phyloP scores from a whole-genome alignment of 2,797 vertebrate species.

The Miichthys miiuy region DNA sequence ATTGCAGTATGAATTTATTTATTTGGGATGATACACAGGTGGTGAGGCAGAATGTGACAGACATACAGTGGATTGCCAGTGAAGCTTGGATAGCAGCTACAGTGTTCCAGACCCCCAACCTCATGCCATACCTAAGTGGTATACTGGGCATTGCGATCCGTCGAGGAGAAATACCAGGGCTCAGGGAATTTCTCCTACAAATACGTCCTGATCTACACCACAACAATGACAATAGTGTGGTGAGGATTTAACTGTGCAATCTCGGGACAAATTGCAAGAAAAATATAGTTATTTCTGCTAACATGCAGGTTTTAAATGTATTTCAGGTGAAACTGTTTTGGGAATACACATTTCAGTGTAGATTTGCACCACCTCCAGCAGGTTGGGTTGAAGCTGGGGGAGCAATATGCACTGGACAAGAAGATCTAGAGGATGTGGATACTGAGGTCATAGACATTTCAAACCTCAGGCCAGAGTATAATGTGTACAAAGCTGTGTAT shows the following conservation, averaged over 20 bases:
- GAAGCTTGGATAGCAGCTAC: slow-evolving; percentile 67
- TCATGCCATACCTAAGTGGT: slow-evolving; percentile 65
- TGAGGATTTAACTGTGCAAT: slow-evolving; percentile 13
- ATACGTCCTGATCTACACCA: slow-evolving; percentile 47
- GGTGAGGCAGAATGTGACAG: slow-evolving; percentile 68
- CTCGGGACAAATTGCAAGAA: neutral
- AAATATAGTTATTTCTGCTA: neutral
- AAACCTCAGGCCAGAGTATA: slow-evolving; percentile 59
- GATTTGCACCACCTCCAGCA: slow-evolving; percentile 31
- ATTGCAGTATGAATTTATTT: neutral
- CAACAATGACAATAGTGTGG: slow-evolving; percentile 56
- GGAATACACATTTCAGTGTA: slow-evolving; percentile 65
- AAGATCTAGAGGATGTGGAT: slow-evolving; percentile 42
- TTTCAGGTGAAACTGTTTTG: slow-evolving; percentile 62
- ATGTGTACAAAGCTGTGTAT: neutral
- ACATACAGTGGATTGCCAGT: slow-evolving; percentile 74
- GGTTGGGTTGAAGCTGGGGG: slow-evolving; percentile 27
- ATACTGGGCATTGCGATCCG: slow-evolving; percentile 78
- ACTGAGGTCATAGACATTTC: slow-evolving; percentile 58
- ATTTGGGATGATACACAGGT: slow-evolving; percentile 53
- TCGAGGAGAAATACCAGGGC: slow-evolving; percentile 77
- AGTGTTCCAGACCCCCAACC: slow-evolving; percentile 56
- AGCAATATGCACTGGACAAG: slow-evolving; percentile 62
- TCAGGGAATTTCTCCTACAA: slow-evolving; percentile 69
- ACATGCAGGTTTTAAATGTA: neutral